phyloP scores from a whole-genome alignment of 2,797 vertebrate genomes.

The Buphagus erythrorhynchus region DNA sequence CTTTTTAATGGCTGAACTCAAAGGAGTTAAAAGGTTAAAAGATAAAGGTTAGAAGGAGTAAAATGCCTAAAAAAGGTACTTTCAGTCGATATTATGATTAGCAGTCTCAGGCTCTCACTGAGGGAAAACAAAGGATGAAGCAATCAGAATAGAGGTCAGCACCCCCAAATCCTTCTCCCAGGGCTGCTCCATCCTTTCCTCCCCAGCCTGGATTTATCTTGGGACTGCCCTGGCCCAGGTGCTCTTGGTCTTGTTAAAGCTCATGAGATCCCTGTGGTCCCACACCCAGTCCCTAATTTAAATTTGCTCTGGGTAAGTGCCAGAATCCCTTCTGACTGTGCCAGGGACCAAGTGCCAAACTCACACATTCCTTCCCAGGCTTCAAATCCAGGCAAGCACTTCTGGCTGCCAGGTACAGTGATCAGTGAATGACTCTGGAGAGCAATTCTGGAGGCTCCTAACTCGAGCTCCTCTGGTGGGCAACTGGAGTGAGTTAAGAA shows the following conservation, averaged over 20 bases:
- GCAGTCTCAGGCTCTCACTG: not conserved
- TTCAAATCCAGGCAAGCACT: not conserved
- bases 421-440: not conserved
- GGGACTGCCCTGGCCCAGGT: not conserved
- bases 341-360: not conserved
- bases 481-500: not conserved
- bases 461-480: not conserved
- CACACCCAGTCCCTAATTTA: not conserved
- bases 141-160: not conserved
- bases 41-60: not conserved
- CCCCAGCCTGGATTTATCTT: accelerated
- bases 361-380: not conserved
- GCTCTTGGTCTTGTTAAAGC: not conserved
- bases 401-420: not conserved
- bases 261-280: not conserved
- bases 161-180: not conserved
- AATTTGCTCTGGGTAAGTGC: not conserved
- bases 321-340: not conserved
- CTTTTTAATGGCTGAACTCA: not conserved
- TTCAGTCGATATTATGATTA: not conserved
- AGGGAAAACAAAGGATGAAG: not conserved
- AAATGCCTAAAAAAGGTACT: not conserved
- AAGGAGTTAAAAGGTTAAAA: not conserved
- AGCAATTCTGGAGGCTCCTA: not conserved
- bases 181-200: not conserved